Evolutionary conservation across 2,888 invertebrate genomes (phyloP), one percentile per base, ranked within the genome.

Genomic region (Chymomyza caudatula): DNA sequence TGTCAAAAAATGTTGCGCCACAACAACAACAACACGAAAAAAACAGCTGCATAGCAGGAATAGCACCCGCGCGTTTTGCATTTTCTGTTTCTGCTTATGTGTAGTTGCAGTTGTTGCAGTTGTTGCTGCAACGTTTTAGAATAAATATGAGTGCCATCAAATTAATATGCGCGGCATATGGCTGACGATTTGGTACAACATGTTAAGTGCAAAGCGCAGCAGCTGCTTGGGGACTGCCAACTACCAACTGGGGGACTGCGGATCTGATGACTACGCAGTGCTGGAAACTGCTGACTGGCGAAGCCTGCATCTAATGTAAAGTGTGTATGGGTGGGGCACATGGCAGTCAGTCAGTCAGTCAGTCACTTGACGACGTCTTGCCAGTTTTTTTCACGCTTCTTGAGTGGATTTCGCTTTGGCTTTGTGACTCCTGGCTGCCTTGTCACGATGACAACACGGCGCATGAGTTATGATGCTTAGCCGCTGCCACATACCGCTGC

Each of bases 131-230:
- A 59, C 37, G 19, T 52, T 86, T 85, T 82, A 78, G 81, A 77
- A 85, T 86, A 85, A 87, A 85, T 85, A 85, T 86, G 85, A 87
- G 86, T 76, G 86, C 85, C 85, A 85, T 85, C 85, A 85, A 85
- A 85, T 85, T 85, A 85, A 85, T 86, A 87, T 87, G 87, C 86
- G 73, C 72, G 73, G 80, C 85, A 86, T 83, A 86, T 85, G 87
- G 85, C 74, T 82, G 86, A 85, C 86, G 85, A 85, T 83, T 83
- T 86, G 83, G 85, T 78, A 83, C 80, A 83, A 85, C 86, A 83
- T 83, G 83, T 85, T 86, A 86, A 83, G 83, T 86, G 83, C 74
- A 83, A 82, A 77, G 77, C 76, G 22, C 81, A n/a, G 17, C 52
- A 17, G 43, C 42, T 17, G 42, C 42, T 43, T 5, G 60, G 42